Evolutionary conservation across 2,888 invertebrate species (phyloP), one percentile per base, ranked within the genome.

Genomic region (Tetragnatha montana): DNA sequence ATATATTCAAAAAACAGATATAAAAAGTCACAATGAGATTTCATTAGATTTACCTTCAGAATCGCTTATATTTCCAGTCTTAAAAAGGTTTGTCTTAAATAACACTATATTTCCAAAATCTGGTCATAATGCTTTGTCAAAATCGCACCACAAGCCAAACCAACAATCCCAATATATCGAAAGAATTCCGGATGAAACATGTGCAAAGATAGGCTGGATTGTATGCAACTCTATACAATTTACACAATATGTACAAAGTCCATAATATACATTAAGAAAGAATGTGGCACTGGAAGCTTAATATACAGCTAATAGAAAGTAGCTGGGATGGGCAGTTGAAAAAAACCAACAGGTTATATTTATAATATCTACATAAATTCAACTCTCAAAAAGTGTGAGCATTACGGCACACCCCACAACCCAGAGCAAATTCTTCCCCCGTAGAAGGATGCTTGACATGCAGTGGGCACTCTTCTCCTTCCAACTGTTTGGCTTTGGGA

Each of bases 381-480:
- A 51, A 17, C 17, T 19, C 60, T 95, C 95, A 97, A 94, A 98
- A 97, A 22, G 97, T 97, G 94, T 97, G 97, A 91, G 97, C 96
- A 95, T 99, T 98, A 75, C 99, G 95, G 93, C 99, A 99, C 82
- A 99, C 97, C 75, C 99, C 99, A 94, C 99, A 99, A 91, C 99
- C 99, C 76, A 99, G 95, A 79, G 99, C 99, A 94, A 98, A 99
- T 94, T 99, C 99, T 93, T 99, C 99, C 68, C 99, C 99, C 0
- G 99, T 99, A 7, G 98, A 96, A 51, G 99, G 99, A 94, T 99
- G 99, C 93, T 96, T 96, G 6, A 99, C 96, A 94, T 98, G 98
- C 60, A 99, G 94, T 0, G 99, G 99, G 93, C 99, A 99, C 93
- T 98, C 98, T 19, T 98, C 98, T 12, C 98, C 98, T 91, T 98